Evolutionary conservation across 64 coral and sea anemone genomes (phyloP), one percentile per base, ranked within the genome.

Genomic region (Orbicella faveolata): DNA sequence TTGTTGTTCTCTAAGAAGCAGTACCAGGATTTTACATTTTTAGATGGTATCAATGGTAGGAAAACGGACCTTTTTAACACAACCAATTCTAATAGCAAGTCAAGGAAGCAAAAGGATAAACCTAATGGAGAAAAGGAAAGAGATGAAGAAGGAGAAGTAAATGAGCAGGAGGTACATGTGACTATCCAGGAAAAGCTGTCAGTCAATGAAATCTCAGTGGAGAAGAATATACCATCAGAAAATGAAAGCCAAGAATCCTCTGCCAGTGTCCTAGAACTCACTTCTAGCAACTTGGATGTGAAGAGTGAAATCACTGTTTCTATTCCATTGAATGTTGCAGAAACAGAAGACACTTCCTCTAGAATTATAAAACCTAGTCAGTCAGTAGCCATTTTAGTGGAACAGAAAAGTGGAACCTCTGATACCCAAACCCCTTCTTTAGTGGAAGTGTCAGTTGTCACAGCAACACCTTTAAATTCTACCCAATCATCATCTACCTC

Each of bases 1-100:
- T 36, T 92, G 61, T 63, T 92, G 34, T 86, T 76, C 59, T 86
- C 90, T 30, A 79, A 86, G 81, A 75, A 44, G 6, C 44, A 77
- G 25, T 36, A 86, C 37, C 14, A 52, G 26, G 52, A 72, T 10
- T 85, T 78, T 52, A 91, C 89, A 21, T 36, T 74, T 25, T 25
- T 74, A 20, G 34, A 66, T 76, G 41, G 41, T 16, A 20, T 72
- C 10, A 75, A 6, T 9, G 23, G 18, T 61, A 33, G 13, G 23
- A 77, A 77, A 39, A 59, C 34, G 2, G 16, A 26, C 11, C 13
- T 36, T 10, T n/a, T 0, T 54, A n/a, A 55, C 76, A 82, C 35
- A 1, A 37, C 61, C 15, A 41, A 14, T 67, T 26, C 64, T 51
- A 17, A 1, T n/a, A 48, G 21, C 19, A 26, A 52, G 21, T 70